Evolutionary conservation across 2,113 vertebrate species (phyloP), one percentile per base, ranked within the genome.

Genomic region (Thunnus maccoyii): DNA sequence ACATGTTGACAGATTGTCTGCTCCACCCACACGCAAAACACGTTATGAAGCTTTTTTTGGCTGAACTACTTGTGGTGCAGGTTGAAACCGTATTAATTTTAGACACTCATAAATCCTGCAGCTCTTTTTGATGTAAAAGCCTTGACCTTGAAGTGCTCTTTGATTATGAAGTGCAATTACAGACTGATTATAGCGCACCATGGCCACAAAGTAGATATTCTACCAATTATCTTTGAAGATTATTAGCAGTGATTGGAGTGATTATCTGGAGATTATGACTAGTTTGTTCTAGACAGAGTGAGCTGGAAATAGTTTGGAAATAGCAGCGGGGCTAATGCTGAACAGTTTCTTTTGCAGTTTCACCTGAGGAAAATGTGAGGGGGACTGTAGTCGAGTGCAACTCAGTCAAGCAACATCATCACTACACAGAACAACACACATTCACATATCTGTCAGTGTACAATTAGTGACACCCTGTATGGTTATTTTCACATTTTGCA

Each of bases 131-230:
- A 82, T 63, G 17, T 9, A 51, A 77, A 68, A 62, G 25, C 62
- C 54, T 58, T 85, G 70, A 86, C 87, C 80, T 84, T 72, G 78
- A 62, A 58, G 20, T 51, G 61, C 54, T 76, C 54, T 69, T 60
- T 83, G 16, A 74, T 87, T 82, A 78, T 32, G 46, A 71, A 63
- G 44, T 68, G 36, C 62, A 80, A 78, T 90, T 79, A 66, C 54
- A 65, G 63, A 48, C 63, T 88, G 51, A 75, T 86, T 84, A 66
- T 57, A 30, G 56, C 12, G 12, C 27, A 69, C 41, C 15, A 13
- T 51, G 55, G 57, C 20, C 51, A 36, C 36, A 71, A 44, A 41
- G 9, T 68, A 41, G 55, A 67, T 58, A 56, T n/a, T 48, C 56
- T 22, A 58, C 16, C 46, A 58, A 56, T 47, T 12, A 57, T 15